Conservation (phyloP, 2,888 invertebrate genomes). For the Trilocha varians region DNA sequence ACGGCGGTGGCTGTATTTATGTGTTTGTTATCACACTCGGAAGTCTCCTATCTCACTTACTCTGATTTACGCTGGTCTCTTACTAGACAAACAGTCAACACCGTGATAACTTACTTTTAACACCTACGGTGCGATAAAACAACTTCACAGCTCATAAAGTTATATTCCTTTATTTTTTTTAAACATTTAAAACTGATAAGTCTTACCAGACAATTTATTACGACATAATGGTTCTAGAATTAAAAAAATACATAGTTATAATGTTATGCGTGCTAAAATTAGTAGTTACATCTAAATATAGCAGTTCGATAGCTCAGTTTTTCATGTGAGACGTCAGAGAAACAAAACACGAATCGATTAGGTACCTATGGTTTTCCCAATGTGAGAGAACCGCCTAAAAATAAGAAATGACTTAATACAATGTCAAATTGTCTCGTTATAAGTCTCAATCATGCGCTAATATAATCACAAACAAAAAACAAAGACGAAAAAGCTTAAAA, state of each 20-base stretch:
- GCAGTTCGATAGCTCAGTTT: too few species aligned
- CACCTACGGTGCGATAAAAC: constrained; percentile 35
- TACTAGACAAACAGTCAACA: constrained; percentile 49
- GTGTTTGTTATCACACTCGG: constrained; percentile 61
- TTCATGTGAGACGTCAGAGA: not conserved
- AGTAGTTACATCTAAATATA: too few species aligned
- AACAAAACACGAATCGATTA: not conserved
- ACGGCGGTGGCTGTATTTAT: constrained; percentile 54
- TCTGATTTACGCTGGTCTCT: constrained; percentile 51
- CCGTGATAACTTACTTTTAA: constrained; percentile 43
- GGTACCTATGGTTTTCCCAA: constrained; percentile 43
- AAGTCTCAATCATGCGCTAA: constrained; percentile 68
- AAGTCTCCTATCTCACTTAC: constrained; percentile 49
- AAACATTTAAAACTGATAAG: not conserved
- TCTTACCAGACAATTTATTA: too few species aligned
- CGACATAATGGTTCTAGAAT: too few species aligned
- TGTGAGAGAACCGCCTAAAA: constrained; percentile 50
- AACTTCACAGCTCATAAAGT: constrained; percentile 28
- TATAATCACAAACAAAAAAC: constrained; percentile 60
- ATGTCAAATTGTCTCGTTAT: constrained; percentile 59
- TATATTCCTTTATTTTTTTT: constrained; percentile 7
- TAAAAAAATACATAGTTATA: too few species aligned
- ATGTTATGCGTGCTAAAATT: too few species aligned
- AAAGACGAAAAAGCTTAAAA: constrained; percentile 44
- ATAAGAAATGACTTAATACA: constrained; percentile 62